Evolutionary conservation across 2,888 invertebrate species (phyloP), one percentile per base, ranked within the genome.

Genomic region (Plemyria rubiginata): DNA sequence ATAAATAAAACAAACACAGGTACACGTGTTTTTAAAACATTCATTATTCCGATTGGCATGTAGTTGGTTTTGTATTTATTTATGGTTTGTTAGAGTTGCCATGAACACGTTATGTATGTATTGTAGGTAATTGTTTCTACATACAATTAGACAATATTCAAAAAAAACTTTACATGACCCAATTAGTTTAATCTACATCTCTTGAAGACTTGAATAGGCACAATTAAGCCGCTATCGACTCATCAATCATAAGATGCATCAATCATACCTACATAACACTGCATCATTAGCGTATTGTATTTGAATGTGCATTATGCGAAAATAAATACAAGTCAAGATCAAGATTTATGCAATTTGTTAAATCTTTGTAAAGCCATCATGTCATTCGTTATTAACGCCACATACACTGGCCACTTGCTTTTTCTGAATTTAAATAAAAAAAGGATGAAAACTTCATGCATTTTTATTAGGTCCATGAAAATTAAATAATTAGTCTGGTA

Each of bases 241-340:
- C 57, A 62, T 62, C 50, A 57, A 62, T 62, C 58, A 62, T 62
- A 15, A 11, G 41, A 48, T 41, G 54, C 59, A 55, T 59, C 32
- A 54, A 43, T 54, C 51, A 40, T 48, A 36, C 6, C 32, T 32
- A 3, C 11, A 38, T 38, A 11, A 40, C 15, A 41, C 61, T 48
- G n/a, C 38, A 46, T 52, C 46, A 63, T 59, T 58, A 59, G 58
- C 32, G 54, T 46, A 51, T 59, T 63, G 59, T 55, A 45, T 54
- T 54, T 50, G 50, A 50, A 51, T 40, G 32, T 51, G 8, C 36
- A 36, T 38, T 46, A 62, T 16, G 29, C 28, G 16, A 46, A 54
- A 45, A 16, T 60, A 54, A 41, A 28, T 32, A 29, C 38, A 16
- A 46, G 29, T 55, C 38, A 61, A 46, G 36, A 46, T 29, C 0